Evolutionary conservation across 1,140 invertebrate genomes (phyloP).

Genomic region (Notospermus geniculatus): DNA sequence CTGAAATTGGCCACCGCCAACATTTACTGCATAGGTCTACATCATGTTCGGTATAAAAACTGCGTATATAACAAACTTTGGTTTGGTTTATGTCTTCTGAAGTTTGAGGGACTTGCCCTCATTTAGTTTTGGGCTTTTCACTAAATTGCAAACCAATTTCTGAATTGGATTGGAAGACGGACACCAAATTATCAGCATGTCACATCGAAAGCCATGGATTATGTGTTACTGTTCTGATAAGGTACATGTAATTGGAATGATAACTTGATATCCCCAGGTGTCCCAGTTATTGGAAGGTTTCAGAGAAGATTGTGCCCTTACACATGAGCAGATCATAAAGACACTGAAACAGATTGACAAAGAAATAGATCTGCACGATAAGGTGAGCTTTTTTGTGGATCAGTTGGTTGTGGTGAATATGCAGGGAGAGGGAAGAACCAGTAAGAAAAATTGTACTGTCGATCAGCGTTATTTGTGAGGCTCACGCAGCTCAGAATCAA

Average conservation of each 20-base stretch:
- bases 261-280: constrained; percentile 28
- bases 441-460: not conserved
- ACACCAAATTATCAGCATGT: too few relatives aligned
- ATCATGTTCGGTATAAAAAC: too few relatives aligned
- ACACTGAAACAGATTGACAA: constrained; percentile 42
- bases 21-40: too few relatives aligned
- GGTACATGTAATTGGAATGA: not conserved
- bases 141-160: too few relatives aligned
- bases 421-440: not conserved
- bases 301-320: constrained; percentile 38
- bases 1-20: too few relatives aligned
- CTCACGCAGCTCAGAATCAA: not conserved
- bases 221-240: not conserved
- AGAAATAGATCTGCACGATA: constrained; percentile 41
- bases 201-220: too few relatives aligned
- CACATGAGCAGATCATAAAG: constrained; percentile 43
- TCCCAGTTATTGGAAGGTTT: constrained; percentile 43
- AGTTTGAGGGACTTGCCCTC: too few relatives aligned
- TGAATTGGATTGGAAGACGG: too few relatives aligned
- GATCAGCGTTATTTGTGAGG: not conserved
- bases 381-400: not conserved
- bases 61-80: too few relatives aligned
- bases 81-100: too few relatives aligned
- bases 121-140: too few relatives aligned
- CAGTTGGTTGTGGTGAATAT: not conserved